Evolutionary conservation across 2,888 invertebrate species (phyloP), one percentile per base, ranked within the genome.

Genomic region (Diadegma fenestrale): DNA sequence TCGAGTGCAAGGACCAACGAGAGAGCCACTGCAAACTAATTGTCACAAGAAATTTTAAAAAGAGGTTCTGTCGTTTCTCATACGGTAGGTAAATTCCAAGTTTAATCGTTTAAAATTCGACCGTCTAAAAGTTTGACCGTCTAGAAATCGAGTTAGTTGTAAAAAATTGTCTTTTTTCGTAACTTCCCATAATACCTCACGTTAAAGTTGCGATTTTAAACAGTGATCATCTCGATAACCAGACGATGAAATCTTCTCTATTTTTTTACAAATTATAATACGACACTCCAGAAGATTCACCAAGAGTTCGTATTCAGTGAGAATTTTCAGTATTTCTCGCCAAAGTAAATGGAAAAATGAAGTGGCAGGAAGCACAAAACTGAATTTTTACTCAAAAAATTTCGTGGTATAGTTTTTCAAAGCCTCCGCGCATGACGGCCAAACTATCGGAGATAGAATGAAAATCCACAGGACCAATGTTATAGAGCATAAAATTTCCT

Each of bases 1-100:
- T 96, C 96, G 91, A 96, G 88, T 76, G 96, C 92, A 86, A 96
- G 94, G 12, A 96, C 94, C 43, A 95, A 73, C 1, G 94, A 94
- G 86, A 96, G 92, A 22, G 95, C 92, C 26, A 95, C 91, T 80
- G 95, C 94, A 93, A 96, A 96, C 95, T 95, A 87, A 10, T 92
- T 5, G 51, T 63, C n/a, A 26, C 8, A 14, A 8, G 19, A 17
- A 12, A 19, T 14, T 5, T 3, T 17, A 14, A 26, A n/a, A n/a
- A n/a, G n/a, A n/a, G n/a, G n/a, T n/a, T n/a, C n/a, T n/a, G n/a
- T n/a, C n/a, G n/a, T n/a, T n/a, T n/a, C n/a, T n/a, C n/a, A n/a
- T n/a, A n/a, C n/a, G n/a, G n/a, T n/a, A n/a, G n/a, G n/a, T n/a
- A n/a, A n/a, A n/a, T n/a, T n/a, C n/a, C n/a, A n/a, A n/a, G n/a